Evolutionary conservation across 2,113 vertebrate species (phyloP).

Genomic region (Sigmodon hispidus): DNA sequence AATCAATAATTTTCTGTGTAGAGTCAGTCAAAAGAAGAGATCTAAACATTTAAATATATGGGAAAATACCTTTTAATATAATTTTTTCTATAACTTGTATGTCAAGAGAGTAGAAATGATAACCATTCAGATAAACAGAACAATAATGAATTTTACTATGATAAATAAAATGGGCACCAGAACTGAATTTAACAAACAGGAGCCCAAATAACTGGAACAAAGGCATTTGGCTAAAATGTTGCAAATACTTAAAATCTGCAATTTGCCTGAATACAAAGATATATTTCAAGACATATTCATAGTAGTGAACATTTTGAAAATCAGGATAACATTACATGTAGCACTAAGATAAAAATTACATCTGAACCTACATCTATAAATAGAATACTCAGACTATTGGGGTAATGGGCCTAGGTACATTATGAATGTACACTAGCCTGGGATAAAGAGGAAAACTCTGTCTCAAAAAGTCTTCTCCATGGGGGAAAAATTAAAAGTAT

Average conservation of each 20-base stretch:
- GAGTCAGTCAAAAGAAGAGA: constrained; percentile 7
- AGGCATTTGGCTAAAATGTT: neutral
- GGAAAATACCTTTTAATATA: constrained; percentile 34
- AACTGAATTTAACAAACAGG: constrained; percentile 34
- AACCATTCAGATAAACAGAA: neutral
- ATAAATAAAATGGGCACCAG: neutral
- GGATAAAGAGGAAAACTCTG: neutral
- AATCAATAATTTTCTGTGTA: constrained; percentile 46
- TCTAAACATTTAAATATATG: constrained; percentile 35
- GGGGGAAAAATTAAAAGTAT: neutral
- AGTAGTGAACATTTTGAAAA: constrained; percentile 33
- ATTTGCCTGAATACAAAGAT: constrained; percentile 23
- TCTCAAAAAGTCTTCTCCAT: neutral
- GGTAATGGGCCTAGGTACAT: neutral
- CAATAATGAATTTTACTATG: neutral
- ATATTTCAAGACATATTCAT: neutral
- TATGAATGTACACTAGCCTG: neutral
- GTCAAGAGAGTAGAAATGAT: neutral
- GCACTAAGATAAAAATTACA: neutral
- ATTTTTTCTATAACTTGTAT: neutral
- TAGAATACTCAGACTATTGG: neutral
- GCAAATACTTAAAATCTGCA: neutral
- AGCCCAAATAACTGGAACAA: neutral
- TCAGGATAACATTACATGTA: neutral
- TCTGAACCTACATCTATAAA: neutral